Evolutionary conservation across 2,113 vertebrate species (phyloP), one percentile per base, ranked within the genome.

Genomic region (Nerophis ophidion): DNA sequence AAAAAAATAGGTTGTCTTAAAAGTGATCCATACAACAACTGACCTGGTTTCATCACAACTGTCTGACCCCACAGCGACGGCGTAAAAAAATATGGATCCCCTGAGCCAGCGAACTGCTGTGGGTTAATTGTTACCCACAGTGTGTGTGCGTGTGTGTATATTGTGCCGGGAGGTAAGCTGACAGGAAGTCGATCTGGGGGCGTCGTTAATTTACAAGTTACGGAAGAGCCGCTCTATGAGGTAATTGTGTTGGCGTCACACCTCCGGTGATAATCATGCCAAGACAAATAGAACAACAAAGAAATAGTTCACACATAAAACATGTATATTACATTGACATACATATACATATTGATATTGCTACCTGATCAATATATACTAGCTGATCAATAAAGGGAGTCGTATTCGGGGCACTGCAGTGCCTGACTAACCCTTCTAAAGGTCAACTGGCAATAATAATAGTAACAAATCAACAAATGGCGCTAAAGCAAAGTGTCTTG

Each of bases 101-200:
- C 63, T 47, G 73, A 72, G 74, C 45, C 60, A 1, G 12, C 2
- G 4, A 7, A 34, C 51, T 36, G 19, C 44, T 8, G 26, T 19
- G 38, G 66, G 65, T 58, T 77, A 70, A 81, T 73, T 72, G 75
- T 76, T 68, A 38, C 62, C 62, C 64, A 58, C 79, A 63, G 71
- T 76, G 77, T 67, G 70, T 51, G 70, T 76, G 70, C 60, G 52
- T 1, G 7, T 64, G 61, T 26, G 26, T 26, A 4, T 73, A 26
- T 71, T 72, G 66, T 17, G 5, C 58, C 53, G 36, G 7, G 45
- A 57, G 48, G 67, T 63, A 73, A 68, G 65, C 48, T 50, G 76
- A 81, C 72, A 75, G 69, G 71, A 82, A 84, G 70, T 76, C 66
- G 51, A 71, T 79, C 57, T 54, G 56, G 62, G 6, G 44, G 60